phyloP scores from a whole-genome alignment of 2,113 vertebrate genomes.

The Hiodon tergisus region DNA sequence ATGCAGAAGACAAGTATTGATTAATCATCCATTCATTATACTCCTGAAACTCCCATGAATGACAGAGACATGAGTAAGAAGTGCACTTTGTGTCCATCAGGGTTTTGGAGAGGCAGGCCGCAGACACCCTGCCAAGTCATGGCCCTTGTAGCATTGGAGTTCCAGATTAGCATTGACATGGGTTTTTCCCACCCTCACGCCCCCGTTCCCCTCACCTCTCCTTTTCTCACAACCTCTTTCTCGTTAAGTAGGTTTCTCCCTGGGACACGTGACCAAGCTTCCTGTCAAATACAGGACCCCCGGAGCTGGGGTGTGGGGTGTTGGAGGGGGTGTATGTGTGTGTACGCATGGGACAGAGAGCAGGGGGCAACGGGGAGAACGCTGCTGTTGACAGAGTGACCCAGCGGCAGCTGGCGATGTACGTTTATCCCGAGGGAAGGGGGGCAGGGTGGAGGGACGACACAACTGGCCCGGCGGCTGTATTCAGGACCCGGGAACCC shows the following conservation, averaged over 20 bases:
- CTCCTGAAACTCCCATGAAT: no score
- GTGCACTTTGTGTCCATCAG: no score
- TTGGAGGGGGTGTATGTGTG: conserved; percentile 33
- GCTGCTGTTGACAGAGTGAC: conserved; percentile 47
- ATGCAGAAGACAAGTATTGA: no score
- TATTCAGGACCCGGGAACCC: conserved; percentile 23
- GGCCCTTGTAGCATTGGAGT: not conserved
- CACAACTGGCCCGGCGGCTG: not conserved
- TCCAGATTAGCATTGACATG: not conserved
- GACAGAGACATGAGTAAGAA: no score
- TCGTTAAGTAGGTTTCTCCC: conserved; percentile 48
- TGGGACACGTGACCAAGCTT: conserved; percentile 40
- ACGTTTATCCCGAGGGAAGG: conserved; percentile 33
- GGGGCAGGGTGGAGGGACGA: not conserved
- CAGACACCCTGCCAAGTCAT: conserved; percentile 1
- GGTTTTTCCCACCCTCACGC: not conserved
- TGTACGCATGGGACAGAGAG: conserved; percentile 28
- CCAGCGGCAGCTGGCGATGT: conserved; percentile 48
- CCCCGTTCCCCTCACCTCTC: conserved; percentile 27
- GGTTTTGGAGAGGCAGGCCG: not conserved
- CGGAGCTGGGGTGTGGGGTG: conserved; percentile 40
- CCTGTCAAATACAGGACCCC: conserved; percentile 42
- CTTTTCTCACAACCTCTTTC: conserved; percentile 47
- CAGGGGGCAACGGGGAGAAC: conserved; percentile 41
- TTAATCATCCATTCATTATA: no score